phyloP scores from a whole-genome alignment of 2,888 invertebrate genomes.

The Trilocha varians region DNA sequence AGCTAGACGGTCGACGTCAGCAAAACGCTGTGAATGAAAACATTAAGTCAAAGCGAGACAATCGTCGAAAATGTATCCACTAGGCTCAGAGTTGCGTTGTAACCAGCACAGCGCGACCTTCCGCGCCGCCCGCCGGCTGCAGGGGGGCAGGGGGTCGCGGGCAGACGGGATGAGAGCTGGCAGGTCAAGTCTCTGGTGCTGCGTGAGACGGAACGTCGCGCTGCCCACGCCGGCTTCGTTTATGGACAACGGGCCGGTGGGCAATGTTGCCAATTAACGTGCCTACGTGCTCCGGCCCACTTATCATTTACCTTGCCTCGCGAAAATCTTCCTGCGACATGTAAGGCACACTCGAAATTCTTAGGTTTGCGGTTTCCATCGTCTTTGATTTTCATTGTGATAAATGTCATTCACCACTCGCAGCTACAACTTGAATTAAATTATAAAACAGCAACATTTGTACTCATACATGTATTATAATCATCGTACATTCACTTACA shows the following conservation, averaged over 20 bases:
- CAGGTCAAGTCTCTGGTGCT: slow-evolving; percentile 28
- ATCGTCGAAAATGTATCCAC: slow-evolving; percentile 40
- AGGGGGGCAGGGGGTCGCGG: slow-evolving; percentile 5
- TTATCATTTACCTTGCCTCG: slow-evolving; percentile 53
- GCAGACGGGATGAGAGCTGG: slow-evolving; percentile 8
- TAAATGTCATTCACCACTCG: slow-evolving; percentile 1
- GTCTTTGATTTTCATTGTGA: slow-evolving; percentile 3
- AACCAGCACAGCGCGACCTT: slow-evolving; percentile 30
- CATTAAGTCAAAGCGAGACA: slow-evolving; percentile 46
- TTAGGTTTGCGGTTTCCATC: slow-evolving; percentile 4
- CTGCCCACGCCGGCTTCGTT: slow-evolving; percentile 56
- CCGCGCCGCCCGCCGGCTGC: slow-evolving; percentile 16
- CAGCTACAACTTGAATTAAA: background rate
- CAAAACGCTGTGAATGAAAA: slow-evolving; percentile 66
- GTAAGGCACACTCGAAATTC: slow-evolving; percentile 20
- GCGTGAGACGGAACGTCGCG: slow-evolving; percentile 56
- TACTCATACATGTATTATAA: no score
- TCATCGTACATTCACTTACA: no score
- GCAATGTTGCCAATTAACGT: slow-evolving; percentile 67
- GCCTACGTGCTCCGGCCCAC: slow-evolving; percentile 66
- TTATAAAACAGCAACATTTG: no score
- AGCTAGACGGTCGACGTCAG: slow-evolving; percentile 38
- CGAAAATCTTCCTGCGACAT: slow-evolving; percentile 56
- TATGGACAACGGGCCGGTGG: slow-evolving; percentile 59
- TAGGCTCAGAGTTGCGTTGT: slow-evolving; percentile 19